Evolutionary conservation across 1,140 invertebrate species (phyloP), one percentile per base, ranked within the genome.

Genomic region (Bombus terrestris): DNA sequence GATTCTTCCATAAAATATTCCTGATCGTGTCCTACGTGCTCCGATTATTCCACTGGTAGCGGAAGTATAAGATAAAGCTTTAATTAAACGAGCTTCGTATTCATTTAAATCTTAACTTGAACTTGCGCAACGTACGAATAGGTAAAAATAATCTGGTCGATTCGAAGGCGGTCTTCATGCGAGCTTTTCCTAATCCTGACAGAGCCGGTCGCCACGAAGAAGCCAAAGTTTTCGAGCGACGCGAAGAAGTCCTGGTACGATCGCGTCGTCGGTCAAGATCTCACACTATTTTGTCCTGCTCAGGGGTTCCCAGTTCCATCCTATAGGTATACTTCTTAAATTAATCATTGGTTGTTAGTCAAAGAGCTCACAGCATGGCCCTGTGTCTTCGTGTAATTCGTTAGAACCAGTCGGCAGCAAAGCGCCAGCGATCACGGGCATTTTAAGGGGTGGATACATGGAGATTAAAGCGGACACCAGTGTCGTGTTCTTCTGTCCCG

Each of bases 231-330:
- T 86, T 95, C 96, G n/a, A 96, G 93, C 59, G 95, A 96, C 73
- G 92, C 95, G 18, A 96, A 96, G 88, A 92, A 90, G 81, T 91
- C 89, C 59, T 93, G 91, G 91, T 94, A 92, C 85, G 91, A 94
- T 76, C 93, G 94, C 85, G 71, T 90, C 12, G 86, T 78, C n/a
- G 93, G 91, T 69, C 91, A 92, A 82, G 89, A 93, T 83, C 87
- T 94, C n/a, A 94, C 93, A 18, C 88, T 94, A 86, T 94, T 94
- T 86, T 96, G 94, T 93, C 95, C 96, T 81, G 97, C 97, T 57
- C 97, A 97, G 96, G 97, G 97, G 90, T 97, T 96, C 94, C 97
- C 97, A 75, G 96, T 97, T 92, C 97, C 97, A 91, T 93, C 94
- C 72, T 93, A 94, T 91, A 96, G 95, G 91, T 96, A 96, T 85